These are phyloP conservation scores for Gymnothorax reevesii DNA, from an alignment of 2,797 vertebrate genomes.

Conservation along the genomic window DNA sequence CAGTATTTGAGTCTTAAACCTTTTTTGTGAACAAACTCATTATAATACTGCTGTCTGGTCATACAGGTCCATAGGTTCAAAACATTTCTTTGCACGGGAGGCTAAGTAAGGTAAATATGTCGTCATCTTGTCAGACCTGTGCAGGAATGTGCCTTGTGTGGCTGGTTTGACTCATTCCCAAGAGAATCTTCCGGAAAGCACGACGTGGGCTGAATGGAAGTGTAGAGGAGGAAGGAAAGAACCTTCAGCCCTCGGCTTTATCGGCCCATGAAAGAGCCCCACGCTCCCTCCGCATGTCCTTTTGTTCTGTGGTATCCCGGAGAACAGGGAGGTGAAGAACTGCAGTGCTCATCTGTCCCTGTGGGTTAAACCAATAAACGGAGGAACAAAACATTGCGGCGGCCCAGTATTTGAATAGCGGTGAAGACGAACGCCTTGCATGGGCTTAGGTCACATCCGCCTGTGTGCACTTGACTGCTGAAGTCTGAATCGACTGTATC, in stretches of 20 bases:
- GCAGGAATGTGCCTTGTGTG: not conserved
- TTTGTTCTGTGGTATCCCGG: not conserved
- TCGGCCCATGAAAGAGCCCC: not conserved
- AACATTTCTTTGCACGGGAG: no score
- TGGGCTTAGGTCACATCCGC: not conserved
- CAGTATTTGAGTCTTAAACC: no score
- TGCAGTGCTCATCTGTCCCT: not conserved
- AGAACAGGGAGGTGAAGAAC: not conserved
- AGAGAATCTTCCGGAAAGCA: not conserved
- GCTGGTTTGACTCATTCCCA: constrained; percentile 8
- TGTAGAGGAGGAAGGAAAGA: not conserved
- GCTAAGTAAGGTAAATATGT: not conserved
- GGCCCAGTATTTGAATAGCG: not conserved
- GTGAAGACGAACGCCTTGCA: not conserved
- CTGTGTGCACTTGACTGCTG: not conserved
- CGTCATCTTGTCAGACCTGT: not conserved
- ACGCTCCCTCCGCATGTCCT: not conserved
- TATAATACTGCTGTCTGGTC: no score
- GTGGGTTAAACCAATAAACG: not conserved
- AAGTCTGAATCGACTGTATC: not conserved
- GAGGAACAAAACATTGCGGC: not conserved
- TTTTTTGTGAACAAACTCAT: no score
- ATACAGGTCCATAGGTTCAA: no score
- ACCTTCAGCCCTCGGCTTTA: not conserved
- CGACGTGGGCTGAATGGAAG: not conserved